Conservation (phyloP, 2,113 vertebrate genomes). For the Ploceus nigricollis region DNA sequence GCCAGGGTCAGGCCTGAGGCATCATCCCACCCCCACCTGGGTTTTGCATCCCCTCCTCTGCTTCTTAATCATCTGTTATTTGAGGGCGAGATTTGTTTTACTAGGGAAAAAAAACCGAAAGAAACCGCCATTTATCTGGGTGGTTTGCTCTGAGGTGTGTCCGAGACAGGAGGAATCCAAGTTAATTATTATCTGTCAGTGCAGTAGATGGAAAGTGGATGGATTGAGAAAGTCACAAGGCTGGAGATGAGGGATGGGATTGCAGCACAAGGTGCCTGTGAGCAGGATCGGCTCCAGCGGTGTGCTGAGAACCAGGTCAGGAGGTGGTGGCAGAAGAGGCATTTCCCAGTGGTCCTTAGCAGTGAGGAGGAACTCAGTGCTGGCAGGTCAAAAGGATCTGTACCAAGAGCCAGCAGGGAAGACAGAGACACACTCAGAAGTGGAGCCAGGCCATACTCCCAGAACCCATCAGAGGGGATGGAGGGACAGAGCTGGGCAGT, state of each 20-base stretch:
- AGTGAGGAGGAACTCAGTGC: background rate
- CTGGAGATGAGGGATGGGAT: background rate
- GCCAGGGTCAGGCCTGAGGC: background rate
- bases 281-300: fast-evolving
- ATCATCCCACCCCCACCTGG: background rate
- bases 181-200: conserved; percentile 27
- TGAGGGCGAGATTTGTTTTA: background rate
- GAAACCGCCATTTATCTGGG: background rate
- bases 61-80: conserved; percentile 25
- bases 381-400: background rate
- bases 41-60: background rate
- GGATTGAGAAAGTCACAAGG: background rate
- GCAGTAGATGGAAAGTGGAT: background rate
- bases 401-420: background rate
- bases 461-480: background rate
- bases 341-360: background rate
- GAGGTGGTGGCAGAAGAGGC: background rate
- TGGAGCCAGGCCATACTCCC: background rate
- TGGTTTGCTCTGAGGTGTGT: background rate
- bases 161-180: background rate
- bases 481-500: background rate
- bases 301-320: background rate
- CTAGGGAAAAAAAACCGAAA: background rate
- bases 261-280: background rate
- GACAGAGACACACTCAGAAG: fast-evolving